Evolutionary conservation across 2,797 vertebrate genomes (phyloP), one percentile per base, ranked within the genome.

Genomic region (Holocentrus rufus): DNA sequence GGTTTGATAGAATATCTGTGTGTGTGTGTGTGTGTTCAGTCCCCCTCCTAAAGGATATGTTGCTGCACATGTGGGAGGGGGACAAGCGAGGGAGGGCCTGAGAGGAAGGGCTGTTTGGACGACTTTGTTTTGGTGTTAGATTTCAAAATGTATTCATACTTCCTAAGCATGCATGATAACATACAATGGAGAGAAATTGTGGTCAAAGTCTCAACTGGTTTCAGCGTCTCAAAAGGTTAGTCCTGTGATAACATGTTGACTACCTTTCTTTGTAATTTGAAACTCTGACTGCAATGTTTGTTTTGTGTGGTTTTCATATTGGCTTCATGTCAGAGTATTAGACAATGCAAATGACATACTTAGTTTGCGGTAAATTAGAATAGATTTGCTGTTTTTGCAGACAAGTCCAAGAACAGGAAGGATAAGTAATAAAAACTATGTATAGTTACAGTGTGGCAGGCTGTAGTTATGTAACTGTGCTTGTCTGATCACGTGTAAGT

Each of bases 181-280:
- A 46, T 15, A 69, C 34, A 46, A 93, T 92, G 92, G 91, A 90
- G 54, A 80, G 62, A 61, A 84, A 84, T 5, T 22, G 55, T 30
- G 73, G 60, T 30, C 58, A 57, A 50, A 72, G 27, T 69, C 34
- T 72, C 25, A 82, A 70, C 79, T 87, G 89, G 85, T 91, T 92
- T 61, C 84, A 91, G 58, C 82, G 74, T 77, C 83, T 92, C 34
- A 75, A 46, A 76, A 86, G 88, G 93, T 93, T 77, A 79, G 88
- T 85, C n/a, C 25, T 20, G 15, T 23, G 62, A 65, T 57, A 49
- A 68, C 68, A 61, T 17, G 25, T 59, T 50, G 23, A 8, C 46
- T 18, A 11, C 10, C 6, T 22, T 65, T 75, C 18, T 67, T 34
- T 77, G 74, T 81, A 69, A 82, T 68, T 44, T 75, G 70, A 85